phyloP scores from a whole-genome alignment of 2,113 vertebrate species.

The Tricholaema leucomelas region DNA sequence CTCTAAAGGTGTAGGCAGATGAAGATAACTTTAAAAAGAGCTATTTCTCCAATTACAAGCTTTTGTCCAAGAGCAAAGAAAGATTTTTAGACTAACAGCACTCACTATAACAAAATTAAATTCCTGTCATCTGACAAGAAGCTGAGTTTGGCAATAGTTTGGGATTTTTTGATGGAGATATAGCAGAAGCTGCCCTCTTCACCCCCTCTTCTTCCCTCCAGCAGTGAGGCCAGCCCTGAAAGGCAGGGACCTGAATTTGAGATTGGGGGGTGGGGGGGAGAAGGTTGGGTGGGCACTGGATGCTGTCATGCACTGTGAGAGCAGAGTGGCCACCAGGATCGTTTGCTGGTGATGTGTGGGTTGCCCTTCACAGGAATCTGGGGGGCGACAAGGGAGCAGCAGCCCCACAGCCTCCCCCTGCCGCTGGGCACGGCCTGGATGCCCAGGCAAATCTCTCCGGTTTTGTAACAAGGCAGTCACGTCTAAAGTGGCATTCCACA shows the following conservation, averaged over 20 bases:
- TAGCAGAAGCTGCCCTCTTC: neutral
- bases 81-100: constrained; percentile 71
- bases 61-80: constrained; percentile 75
- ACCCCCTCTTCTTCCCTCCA: neutral
- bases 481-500: constrained; percentile 59
- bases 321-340: neutral
- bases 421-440: accelerated
- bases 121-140: constrained; percentile 68
- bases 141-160: constrained; percentile 19
- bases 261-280: too few relatives aligned
- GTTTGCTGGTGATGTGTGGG: neutral
- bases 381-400: neutral
- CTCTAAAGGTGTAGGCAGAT: constrained; percentile 75
- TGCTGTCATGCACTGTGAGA: accelerated
- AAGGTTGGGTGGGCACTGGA: neutral
- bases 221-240: neutral
- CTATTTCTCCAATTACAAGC: constrained; percentile 77
- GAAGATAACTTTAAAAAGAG: constrained; percentile 74
- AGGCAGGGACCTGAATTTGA: neutral
- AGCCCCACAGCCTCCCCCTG: neutral
- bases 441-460: constrained; percentile 8
- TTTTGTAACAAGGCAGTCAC: neutral
- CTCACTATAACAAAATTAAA: constrained; percentile 77
- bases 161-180: neutral
- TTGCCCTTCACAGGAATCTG: neutral